These are phyloP conservation scores for Ophion ventricosus DNA, from an alignment of 2,888 invertebrate species.

Conservation along the genomic window DNA sequence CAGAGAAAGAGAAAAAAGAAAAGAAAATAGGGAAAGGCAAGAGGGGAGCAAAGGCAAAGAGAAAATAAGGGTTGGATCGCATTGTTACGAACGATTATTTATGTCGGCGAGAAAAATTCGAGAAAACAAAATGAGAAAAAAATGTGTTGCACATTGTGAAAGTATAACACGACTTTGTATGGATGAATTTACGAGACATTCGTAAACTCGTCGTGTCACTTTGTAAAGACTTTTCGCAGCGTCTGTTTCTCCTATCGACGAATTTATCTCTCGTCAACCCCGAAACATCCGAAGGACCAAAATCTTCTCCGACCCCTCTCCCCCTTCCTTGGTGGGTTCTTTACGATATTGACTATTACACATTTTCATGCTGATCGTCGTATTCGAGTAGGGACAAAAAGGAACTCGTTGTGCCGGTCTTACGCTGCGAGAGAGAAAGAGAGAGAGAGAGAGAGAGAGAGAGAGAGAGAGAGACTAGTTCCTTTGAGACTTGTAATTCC, in stretches of 20 bases:
- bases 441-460: not conserved
- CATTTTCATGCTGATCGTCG: conserved; percentile 57
- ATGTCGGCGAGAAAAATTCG: conserved; percentile 58
- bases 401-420: conserved; percentile 67
- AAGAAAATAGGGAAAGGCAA: conserved; percentile 63
- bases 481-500: conserved; percentile 49
- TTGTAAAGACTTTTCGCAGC: conserved; percentile 24
- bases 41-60: conserved; percentile 60
- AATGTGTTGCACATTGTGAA: conserved; percentile 43
- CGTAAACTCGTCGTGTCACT: conserved; percentile 63
- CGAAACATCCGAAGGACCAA: conserved; percentile 46
- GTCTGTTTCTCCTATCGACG: conserved; percentile 49
- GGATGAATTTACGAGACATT: conserved; percentile 78
- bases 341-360: conserved; percentile 76
- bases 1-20: conserved; percentile 60
- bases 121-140: conserved; percentile 51
- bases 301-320: not conserved
- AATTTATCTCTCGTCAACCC: conserved; percentile 60
- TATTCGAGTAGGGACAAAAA: conserved; percentile 28
- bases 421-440: not conserved
- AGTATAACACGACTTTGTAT: conserved; percentile 73
- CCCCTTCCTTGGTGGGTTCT: conserved; percentile 66
- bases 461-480: conserved; percentile 2
- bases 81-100: conserved; percentile 69
- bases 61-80: conserved; percentile 57